phyloP scores from a whole-genome alignment of 2,888 invertebrate genomes.

The Calliopum simillimum region DNA sequence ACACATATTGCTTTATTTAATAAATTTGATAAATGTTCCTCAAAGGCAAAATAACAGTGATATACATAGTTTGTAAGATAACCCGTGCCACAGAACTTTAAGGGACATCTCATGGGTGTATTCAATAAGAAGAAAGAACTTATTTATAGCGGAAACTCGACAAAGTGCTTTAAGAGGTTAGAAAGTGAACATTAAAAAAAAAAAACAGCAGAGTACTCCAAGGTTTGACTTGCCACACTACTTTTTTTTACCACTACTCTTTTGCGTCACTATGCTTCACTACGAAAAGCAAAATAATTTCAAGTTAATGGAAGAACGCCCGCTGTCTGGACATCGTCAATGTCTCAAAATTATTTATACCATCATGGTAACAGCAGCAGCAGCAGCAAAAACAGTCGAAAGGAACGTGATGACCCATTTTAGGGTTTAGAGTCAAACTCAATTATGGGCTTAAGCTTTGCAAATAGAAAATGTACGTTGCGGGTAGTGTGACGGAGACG shows the following conservation, averaged over 20 bases:
- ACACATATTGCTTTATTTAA: too few relatives aligned
- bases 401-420: conserved; percentile 40
- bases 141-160: too few relatives aligned
- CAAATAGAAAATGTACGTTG: background rate
- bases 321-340: conserved; percentile 9
- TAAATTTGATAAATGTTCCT: too few relatives aligned
- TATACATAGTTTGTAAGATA: too few relatives aligned
- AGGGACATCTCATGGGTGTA: too few relatives aligned
- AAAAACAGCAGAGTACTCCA: too few relatives aligned
- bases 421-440: conserved; percentile 36
- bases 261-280: background rate
- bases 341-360: background rate
- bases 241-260: background rate
- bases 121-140: too few relatives aligned
- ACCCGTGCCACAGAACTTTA: too few relatives aligned
- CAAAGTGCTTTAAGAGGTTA: too few relatives aligned
- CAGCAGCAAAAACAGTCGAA: background rate
- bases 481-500: background rate
- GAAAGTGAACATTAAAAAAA: too few relatives aligned
- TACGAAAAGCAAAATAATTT: background rate
- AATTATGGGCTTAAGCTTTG: conserved; percentile 30
- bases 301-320: conserved; percentile 16
- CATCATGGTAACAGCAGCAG: background rate
- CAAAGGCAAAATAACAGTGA: too few relatives aligned
- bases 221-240: background rate